These are phyloP conservation scores for Thalassophryne amazonica DNA, from an alignment of 2,797 vertebrate genomes.

Conservation along the genomic window DNA sequence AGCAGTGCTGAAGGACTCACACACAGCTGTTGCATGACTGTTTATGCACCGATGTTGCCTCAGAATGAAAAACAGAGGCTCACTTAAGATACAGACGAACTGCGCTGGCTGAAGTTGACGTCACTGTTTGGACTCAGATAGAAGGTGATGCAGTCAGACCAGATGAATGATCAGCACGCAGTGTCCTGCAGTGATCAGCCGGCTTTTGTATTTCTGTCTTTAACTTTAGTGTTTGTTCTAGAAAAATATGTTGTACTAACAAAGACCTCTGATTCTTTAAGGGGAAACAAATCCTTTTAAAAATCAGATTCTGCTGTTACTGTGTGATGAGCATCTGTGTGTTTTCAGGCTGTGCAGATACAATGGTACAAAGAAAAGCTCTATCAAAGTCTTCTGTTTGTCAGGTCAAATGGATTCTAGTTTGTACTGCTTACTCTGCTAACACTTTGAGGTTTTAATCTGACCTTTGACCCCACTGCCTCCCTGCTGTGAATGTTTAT, in stretches of 20 bases:
- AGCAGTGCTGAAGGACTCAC: conserved; percentile 6
- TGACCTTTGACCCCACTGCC: conserved; percentile 25
- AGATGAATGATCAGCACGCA: conserved; percentile 9
- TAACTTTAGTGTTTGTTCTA: conserved; percentile 36
- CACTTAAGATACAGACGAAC: background rate
- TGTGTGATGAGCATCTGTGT: conserved; percentile 51
- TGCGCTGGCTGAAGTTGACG: background rate
- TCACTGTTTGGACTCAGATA: background rate
- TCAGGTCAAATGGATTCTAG: too few relatives aligned
- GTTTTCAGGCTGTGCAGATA: background rate
- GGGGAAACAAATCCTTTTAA: conserved; percentile 16
- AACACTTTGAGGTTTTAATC: background rate
- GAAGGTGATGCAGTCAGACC: background rate
- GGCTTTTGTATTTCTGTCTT: conserved; percentile 35
- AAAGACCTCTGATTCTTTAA: conserved; percentile 20
- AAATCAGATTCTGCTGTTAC: conserved; percentile 49
- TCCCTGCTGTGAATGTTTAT: conserved; percentile 41
- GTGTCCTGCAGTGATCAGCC: conserved; percentile 25
- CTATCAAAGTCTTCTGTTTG: too few relatives aligned
- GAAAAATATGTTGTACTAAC: conserved; percentile 38
- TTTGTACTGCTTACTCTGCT: too few relatives aligned
- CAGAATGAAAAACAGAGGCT: conserved; percentile 1
- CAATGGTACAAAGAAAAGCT: background rate
- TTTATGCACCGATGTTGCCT: conserved; percentile 6
- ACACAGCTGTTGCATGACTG: conserved; percentile 8